Percentiles rank a stretch among this genome's conserved stretches.
Conservation (phyloP, 1,140 invertebrate genomes). For the Pogonognathellus flavescens region DNA sequence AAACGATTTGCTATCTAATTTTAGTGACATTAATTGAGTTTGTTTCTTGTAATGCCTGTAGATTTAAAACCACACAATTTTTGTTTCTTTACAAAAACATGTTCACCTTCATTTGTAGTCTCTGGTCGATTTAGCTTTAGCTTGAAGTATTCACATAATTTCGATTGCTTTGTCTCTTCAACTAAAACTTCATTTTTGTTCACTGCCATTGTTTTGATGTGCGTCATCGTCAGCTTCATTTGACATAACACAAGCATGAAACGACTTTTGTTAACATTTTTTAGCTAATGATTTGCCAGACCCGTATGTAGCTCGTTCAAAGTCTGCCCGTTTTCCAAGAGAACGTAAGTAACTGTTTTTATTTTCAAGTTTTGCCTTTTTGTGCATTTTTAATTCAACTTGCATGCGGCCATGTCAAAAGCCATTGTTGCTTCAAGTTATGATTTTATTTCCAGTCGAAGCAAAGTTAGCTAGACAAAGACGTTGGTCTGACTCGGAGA, state of each 20-base stretch:
- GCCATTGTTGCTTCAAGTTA: constrained; percentile 54
- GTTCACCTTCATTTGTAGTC: neutral
- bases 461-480: constrained; percentile 64
- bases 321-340: constrained; percentile 69
- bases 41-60: too few species aligned
- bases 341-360: constrained; percentile 67
- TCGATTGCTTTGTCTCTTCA: neutral
- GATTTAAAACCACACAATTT: too few species aligned
- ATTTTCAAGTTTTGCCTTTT: constrained; percentile 20
- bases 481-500: constrained; percentile 67
- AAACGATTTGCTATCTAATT: too few species aligned
- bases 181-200: neutral
- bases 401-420: neutral
- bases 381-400: neutral
- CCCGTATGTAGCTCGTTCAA: constrained; percentile 69
- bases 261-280: constrained; percentile 58
- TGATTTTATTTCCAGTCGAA: constrained; percentile 62
- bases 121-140: neutral
- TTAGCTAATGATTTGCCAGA: constrained; percentile 68
- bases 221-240: neutral
- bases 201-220: constrained; percentile 13
- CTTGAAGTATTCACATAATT: neutral
- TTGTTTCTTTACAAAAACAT: neutral
- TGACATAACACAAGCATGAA: constrained; percentile 13
- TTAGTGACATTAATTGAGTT: too few species aligned